A percentile compares a stretch with the other conserved stretches of the same genome.
Evolutionary conservation across 2,113 vertebrate genomes (phyloP).

Genomic region (Pterocles gutturalis): DNA sequence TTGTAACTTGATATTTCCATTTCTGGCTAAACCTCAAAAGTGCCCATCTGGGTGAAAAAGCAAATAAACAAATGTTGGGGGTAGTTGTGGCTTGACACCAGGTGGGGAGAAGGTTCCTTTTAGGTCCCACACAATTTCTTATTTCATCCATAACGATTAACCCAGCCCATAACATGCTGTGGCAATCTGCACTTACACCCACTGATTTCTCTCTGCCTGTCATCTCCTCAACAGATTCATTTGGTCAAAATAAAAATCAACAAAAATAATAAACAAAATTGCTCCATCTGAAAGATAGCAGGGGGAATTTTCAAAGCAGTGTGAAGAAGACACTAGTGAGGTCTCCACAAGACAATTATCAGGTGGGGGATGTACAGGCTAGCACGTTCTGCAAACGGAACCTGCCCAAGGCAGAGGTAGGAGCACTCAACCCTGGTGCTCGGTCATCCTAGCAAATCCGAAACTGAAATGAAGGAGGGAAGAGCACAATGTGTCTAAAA

Average conservation of each 20-base stretch:
- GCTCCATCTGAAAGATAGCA: neutral
- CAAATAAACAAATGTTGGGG: neutral
- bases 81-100: neutral
- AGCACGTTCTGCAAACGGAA: neutral
- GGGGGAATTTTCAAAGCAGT: neutral
- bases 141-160: neutral
- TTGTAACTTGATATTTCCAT: neutral
- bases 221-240: neutral
- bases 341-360: neutral
- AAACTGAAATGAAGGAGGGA: neutral
- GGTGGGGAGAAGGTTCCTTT: neutral
- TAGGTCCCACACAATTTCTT: neutral
- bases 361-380: neutral
- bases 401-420: neutral
- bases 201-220: neutral
- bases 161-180: neutral
- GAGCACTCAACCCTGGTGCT: neutral
- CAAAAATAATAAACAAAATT: neutral
- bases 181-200: rapidly evolving
- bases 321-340: neutral
- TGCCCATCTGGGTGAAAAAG: neutral
- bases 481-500: neutral
- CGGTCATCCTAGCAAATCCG: neutral
- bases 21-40: neutral
- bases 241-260: neutral